These are phyloP conservation scores for Miltochrista miniata DNA, from an alignment of 2,888 invertebrate species.

Conservation along the genomic window DNA sequence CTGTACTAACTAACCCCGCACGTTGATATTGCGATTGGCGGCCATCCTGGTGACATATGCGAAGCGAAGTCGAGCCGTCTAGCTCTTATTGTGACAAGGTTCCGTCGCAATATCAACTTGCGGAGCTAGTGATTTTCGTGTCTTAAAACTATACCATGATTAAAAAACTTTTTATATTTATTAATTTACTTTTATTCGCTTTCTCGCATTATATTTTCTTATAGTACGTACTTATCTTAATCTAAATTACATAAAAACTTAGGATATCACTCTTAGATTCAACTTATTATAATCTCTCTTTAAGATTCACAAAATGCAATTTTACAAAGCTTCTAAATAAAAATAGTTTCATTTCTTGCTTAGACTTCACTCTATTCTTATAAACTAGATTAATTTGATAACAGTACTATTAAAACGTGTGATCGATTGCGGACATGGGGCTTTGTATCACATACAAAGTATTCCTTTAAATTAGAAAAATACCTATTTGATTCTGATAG, in stretches of 20 bases:
- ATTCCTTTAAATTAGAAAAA: too few relatives aligned
- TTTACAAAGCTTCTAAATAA: slow-evolving; percentile 28
- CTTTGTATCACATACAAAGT: too few relatives aligned
- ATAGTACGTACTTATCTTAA: slow-evolving; percentile 13
- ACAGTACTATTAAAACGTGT: not conserved
- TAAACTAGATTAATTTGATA: slow-evolving; percentile 1
- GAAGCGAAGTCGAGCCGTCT: too few relatives aligned
- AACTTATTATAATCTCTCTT: slow-evolving; percentile 31
- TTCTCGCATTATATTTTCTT: slow-evolving; percentile 22
- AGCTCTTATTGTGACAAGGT: too few relatives aligned
- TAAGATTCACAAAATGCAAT: slow-evolving; percentile 30
- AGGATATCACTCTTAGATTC: slow-evolving; percentile 15
- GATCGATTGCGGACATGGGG: too few relatives aligned
- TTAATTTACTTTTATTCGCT: slow-evolving; percentile 28
- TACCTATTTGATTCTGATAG: too few relatives aligned
- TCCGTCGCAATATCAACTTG: too few relatives aligned
- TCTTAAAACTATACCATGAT: not conserved
- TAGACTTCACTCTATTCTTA: slow-evolving; percentile 21
- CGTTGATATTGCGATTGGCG: too few relatives aligned
- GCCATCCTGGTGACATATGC: too few relatives aligned
- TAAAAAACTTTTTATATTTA: slow-evolving; percentile 4
- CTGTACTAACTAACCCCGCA: too few relatives aligned
- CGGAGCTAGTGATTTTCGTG: too few relatives aligned
- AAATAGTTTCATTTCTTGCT: slow-evolving; percentile 8
- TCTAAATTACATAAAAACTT: slow-evolving; percentile 33